Base-by-base conservation (phyloP, 2,113 vertebrate genomes). In the Columba livia region DNA sequence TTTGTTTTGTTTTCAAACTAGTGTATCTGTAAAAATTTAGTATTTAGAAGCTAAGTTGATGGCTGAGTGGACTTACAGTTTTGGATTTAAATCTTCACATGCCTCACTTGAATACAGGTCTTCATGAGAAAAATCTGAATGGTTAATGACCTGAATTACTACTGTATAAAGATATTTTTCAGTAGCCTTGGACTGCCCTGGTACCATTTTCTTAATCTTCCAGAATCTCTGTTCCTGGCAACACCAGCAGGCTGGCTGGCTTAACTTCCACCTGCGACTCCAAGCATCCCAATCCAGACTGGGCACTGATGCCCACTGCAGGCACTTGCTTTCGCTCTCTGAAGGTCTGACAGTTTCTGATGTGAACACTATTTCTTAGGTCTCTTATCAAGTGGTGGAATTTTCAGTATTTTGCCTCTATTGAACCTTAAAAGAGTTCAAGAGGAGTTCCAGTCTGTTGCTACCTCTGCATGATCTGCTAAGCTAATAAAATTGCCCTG, bases 351-450 rank as follows among this genome's bases (percentile, higher is more conserved):
- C 11, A 1, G 3, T 64, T 79, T 61, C 40, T 71, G 38, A 12
- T 4, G 5, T 38, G n/a, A 48, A 48, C 2, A 0, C 40, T 16
- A 25, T 48, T 48, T 56, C 28, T 53, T 58, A 29, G 20, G 10
- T 72, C 7, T 56, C 20, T 50, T 26, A 50, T 40, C 5, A 13
- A 42, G 23, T 53, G 31, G 21, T 58, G 14, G 10, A 4, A 3
- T 28, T 53, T 53, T 15, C 31, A 50, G 15, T 50, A 29, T 74
- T 67, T 74, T n/a, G 8, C 38, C 19, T 47, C 62, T 28, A n/a
- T 23, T 1, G 1, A 34, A 40, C 4, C 18, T 53, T n/a, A 60
- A 31, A 50, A 42, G 9, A 58, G 4, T 26, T 65, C 1, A 1
- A 28, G 12, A 67, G 12, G 38, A 61, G 12, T 10, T 54, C 6